These are phyloP conservation scores for Gila robusta DNA, from an alignment of 2,797 vertebrate species.

Conservation along the genomic window DNA sequence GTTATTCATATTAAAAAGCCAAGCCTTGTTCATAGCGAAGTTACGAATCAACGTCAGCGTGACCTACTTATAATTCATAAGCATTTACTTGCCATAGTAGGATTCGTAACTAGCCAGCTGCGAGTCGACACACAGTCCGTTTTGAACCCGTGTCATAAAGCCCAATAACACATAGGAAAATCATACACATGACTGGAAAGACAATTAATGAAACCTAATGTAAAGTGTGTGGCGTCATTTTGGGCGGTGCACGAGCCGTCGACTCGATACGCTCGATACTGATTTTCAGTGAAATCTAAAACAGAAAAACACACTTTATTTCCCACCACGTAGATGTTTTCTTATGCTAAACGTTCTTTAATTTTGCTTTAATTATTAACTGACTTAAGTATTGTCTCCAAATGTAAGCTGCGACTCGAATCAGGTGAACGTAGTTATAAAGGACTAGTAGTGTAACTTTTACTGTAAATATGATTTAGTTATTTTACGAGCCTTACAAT, in stretches of 20 bases:
- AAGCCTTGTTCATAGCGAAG: not conserved
- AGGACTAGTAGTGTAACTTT: not conserved
- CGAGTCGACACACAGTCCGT: not conserved
- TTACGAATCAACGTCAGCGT: not conserved
- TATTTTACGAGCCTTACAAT: not conserved
- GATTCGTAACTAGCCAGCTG: not conserved
- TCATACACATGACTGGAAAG: not conserved
- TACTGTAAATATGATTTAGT: not conserved
- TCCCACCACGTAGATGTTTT: not conserved
- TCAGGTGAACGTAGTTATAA: not conserved
- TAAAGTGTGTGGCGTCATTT: not conserved
- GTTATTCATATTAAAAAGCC: conserved; percentile 4
- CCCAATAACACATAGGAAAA: not conserved
- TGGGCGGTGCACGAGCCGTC: too few relatives aligned
- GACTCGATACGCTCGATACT: not conserved
- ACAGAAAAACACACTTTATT: not conserved
- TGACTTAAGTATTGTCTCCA: not conserved
- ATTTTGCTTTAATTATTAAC: not conserved
- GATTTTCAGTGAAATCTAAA: not conserved
- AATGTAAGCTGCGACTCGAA: not conserved
- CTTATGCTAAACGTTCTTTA: not conserved
- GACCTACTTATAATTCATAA: conserved; percentile 2
- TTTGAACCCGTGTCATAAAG: not conserved
- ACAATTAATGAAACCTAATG: not conserved
- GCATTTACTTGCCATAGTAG: conserved; percentile 1